These are phyloP conservation scores for Phataginus tricuspis DNA, from an alignment of 2,797 vertebrate genomes.

Conservation along the genomic window DNA sequence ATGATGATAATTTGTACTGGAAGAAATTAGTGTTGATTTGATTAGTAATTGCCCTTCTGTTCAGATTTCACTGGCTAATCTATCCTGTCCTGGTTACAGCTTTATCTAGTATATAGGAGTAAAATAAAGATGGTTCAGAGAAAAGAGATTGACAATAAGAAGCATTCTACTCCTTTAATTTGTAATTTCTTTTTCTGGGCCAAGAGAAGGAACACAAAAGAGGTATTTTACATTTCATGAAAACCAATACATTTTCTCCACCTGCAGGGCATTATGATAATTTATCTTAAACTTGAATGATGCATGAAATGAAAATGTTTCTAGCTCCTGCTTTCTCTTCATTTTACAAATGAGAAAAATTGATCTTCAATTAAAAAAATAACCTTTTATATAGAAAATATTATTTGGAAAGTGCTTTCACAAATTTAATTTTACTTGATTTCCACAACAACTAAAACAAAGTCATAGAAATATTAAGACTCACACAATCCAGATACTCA, in stretches of 20 bases:
- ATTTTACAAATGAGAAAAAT: constrained; percentile 11
- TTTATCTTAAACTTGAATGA: constrained; percentile 40
- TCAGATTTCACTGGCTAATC: constrained; percentile 82
- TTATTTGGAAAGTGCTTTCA: not conserved
- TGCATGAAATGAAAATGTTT: constrained; percentile 25
- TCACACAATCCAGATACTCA: not conserved
- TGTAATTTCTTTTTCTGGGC: not conserved
- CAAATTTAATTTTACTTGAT: not conserved
- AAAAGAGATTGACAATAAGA: constrained; percentile 63
- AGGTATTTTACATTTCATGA: constrained; percentile 6
- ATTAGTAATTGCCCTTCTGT: constrained; percentile 86
- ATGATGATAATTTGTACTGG: constrained; percentile 84
- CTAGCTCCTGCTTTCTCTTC: not conserved
- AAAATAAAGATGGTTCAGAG: constrained; percentile 72
- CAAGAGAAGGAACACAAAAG: constrained; percentile 41
- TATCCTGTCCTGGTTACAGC: constrained; percentile 78
- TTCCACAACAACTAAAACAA: not conserved
- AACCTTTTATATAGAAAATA: not conserved
- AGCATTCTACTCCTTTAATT: constrained; percentile 48
- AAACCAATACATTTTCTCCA: not conserved
- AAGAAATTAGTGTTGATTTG: constrained; percentile 86
- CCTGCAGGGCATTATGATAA: not conserved
- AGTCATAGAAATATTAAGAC: not conserved
- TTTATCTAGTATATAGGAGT: constrained; percentile 72
- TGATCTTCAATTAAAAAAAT: not conserved